Percentiles rank a stretch among this genome's conserved stretches.
Conservation (phyloP, 2,888 invertebrate species). For the Venusia cambrica region DNA sequence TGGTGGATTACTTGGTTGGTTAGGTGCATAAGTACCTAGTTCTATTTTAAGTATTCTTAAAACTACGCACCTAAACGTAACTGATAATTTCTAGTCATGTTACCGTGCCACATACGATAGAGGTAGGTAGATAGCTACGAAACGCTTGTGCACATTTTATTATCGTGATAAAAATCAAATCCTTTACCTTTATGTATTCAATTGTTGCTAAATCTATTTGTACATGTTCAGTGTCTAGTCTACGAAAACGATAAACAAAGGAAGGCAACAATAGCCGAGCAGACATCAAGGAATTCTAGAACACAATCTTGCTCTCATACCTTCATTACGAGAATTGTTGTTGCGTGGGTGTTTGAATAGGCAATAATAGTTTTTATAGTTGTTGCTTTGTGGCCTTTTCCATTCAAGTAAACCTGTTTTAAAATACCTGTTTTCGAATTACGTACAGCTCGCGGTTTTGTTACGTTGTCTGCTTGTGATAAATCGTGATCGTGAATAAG, state of each 20-base stretch:
- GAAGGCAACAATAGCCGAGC: constrained; percentile 33
- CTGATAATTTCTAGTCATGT: too few relatives aligned
- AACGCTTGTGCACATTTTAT: too few relatives aligned
- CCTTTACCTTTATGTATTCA: too few relatives aligned
- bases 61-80: too few relatives aligned
- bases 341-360: constrained; percentile 42
- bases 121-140: too few relatives aligned
- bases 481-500: constrained; percentile 26
- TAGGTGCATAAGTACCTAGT: constrained; percentile 12
- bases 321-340: constrained; percentile 39
- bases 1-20: too few relatives aligned
- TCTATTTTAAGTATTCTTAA: too few relatives aligned
- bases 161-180: too few relatives aligned
- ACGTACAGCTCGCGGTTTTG: constrained; percentile 21
- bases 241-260: too few relatives aligned
- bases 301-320: constrained; percentile 38
- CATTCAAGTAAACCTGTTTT: constrained; percentile 26
- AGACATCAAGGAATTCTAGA: constrained; percentile 40
- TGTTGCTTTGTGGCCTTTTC: constrained; percentile 31
- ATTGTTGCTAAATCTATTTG: too few relatives aligned
- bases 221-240: too few relatives aligned
- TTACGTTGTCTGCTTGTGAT: constrained; percentile 21
- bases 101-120: too few relatives aligned
- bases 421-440: constrained; percentile 23
- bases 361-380: constrained; percentile 37